Conservation (phyloP, 2,113 vertebrate genomes). For the Anser cygnoides region DNA sequence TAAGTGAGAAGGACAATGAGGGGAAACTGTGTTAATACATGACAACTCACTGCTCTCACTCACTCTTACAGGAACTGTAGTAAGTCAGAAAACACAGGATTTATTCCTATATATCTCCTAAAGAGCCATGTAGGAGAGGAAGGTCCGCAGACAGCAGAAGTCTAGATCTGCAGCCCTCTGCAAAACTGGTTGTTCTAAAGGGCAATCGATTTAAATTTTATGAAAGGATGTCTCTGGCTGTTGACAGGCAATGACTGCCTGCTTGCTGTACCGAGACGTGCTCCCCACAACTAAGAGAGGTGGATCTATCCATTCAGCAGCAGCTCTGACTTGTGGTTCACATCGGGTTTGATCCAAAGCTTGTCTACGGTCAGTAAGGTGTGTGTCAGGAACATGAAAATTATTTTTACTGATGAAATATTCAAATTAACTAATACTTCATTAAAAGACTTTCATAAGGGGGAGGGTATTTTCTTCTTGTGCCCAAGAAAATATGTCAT, state of each 20-base stretch:
- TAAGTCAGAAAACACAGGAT: neutral
- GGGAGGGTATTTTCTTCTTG: neutral
- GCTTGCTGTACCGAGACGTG: neutral
- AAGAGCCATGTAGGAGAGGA: neutral
- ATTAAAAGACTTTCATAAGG: too few relatives aligned
- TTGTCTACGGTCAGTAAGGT: accelerated
- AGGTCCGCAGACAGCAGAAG: neutral
- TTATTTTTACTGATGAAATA: neutral
- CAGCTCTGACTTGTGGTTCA: neutral
- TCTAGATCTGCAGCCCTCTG: neutral
- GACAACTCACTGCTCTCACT: neutral
- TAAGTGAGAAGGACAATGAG: neutral
- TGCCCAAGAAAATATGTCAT: neutral
- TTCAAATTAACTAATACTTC: neutral
- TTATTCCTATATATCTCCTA: neutral
- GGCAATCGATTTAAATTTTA: neutral
- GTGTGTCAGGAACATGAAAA: neutral
- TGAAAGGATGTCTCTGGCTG: neutral
- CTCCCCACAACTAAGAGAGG: neutral
- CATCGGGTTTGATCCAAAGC: neutral
- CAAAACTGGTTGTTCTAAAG: neutral
- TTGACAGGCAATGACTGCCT: neutral
- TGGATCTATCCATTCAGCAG: neutral
- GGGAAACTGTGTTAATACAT: neutral
- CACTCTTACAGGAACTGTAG: accelerated